phyloP scores from a whole-genome alignment of 1,140 invertebrate genomes.

The Helicoverpa zea region DNA sequence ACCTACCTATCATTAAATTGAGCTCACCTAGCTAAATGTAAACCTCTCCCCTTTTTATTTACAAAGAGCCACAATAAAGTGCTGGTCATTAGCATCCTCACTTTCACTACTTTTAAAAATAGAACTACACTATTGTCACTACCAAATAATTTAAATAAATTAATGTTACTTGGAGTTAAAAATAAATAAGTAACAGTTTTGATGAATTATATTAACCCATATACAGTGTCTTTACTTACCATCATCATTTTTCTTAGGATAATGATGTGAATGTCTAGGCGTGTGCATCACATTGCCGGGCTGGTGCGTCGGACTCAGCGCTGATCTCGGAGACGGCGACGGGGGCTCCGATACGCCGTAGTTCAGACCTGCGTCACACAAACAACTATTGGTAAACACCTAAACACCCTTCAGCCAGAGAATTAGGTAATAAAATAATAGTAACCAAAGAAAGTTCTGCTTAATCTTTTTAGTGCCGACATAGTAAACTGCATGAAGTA shows the following conservation, averaged over 20 bases:
- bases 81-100: no score
- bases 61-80: no score
- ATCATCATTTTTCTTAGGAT: slow-evolving; percentile 89
- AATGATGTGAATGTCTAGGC: slow-evolving; percentile 87
- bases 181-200: no score
- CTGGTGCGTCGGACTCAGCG: slow-evolving; percentile 82
- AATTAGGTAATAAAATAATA: background rate
- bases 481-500: background rate
- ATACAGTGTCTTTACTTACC: slow-evolving; percentile 71
- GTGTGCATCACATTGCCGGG: slow-evolving; percentile 79
- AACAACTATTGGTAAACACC: background rate
- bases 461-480: background rate
- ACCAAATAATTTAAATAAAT: no score
- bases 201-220: no score
- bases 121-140: no score
- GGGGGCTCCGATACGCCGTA: slow-evolving; percentile 85
- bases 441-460: background rate
- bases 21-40: no score
- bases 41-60: no score
- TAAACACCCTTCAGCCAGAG: background rate
- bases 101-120: no score
- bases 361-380: slow-evolving; percentile 71
- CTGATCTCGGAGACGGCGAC: slow-evolving; percentile 83
- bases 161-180: no score
- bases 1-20: no score